These are phyloP conservation scores for Anas platyrhynchos DNA, from an alignment of 2,113 vertebrate genomes.

Conservation along the genomic window DNA sequence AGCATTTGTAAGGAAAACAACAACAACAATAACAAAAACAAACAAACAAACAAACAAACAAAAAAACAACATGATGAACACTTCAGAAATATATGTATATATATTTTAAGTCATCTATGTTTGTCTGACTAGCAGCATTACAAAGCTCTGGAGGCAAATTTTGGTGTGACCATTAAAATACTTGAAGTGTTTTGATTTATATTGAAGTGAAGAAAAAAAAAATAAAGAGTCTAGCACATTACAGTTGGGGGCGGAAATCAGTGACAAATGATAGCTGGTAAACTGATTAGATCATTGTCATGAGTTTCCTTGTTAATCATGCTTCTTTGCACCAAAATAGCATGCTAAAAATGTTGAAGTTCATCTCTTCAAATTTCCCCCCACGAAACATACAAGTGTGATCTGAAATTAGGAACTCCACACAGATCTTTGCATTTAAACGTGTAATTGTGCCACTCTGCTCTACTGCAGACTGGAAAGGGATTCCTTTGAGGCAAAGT, in stretches of 20 bases:
- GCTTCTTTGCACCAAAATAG: neutral
- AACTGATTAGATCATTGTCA: neutral
- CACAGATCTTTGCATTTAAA: neutral
- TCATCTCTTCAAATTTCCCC: neutral
- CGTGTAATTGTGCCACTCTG: neutral
- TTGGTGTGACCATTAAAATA: neutral
- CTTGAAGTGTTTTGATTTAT: neutral
- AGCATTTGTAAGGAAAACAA: neutral
- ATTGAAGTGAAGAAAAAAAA: neutral
- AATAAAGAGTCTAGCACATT: neutral
- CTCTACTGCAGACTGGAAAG: neutral
- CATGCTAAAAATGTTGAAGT: neutral
- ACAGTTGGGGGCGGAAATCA: neutral
- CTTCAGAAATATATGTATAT: too few relatives aligned
- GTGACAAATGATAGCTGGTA: neutral
- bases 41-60: neutral
- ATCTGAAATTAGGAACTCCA: neutral
- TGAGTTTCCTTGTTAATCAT: neutral
- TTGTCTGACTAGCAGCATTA: neutral
- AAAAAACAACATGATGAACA: neutral
- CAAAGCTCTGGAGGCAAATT: neutral
- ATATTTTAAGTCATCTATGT: neutral
- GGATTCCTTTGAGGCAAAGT: neutral
- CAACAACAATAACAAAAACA: too few relatives aligned
- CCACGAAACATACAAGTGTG: neutral